A percentile compares a stretch with the other conserved stretches of the same genome.
These are phyloP conservation scores for Mastigias papua DNA, from an alignment of 30 jellyfish, hydroid and myxozoan genomes.

Conservation along the genomic window DNA sequence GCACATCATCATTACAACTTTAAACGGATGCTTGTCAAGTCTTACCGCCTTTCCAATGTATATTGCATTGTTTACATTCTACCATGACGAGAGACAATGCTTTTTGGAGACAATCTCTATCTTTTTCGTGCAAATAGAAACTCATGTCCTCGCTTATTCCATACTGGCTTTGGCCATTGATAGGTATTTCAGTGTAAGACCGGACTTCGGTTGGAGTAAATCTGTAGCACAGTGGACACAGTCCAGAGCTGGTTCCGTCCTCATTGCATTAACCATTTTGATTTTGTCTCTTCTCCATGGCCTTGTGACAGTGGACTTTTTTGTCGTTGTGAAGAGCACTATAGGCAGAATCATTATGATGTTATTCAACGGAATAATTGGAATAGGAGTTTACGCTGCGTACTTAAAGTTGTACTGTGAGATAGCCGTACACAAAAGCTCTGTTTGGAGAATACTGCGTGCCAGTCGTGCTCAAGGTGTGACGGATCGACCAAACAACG, in stretches of 20 bases:
- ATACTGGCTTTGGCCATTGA: conserved; percentile 44
- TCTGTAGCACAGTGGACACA: conserved; percentile 9
- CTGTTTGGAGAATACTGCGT: not conserved
- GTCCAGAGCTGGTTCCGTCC: conserved; percentile 22
- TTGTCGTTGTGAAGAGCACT: not conserved
- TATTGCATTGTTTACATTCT: conserved; percentile 9
- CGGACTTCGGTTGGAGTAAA: not conserved
- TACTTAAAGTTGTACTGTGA: conserved; percentile 40
- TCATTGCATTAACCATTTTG: not conserved
- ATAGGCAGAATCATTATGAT: conserved; percentile 28
- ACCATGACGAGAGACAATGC: conserved; percentile 17
- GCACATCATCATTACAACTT: conserved; percentile 11
- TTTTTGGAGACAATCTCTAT: conserved; percentile 10
- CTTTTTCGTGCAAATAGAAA: conserved; percentile 10
- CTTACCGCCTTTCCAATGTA: conserved; percentile 51
- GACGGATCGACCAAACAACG: not conserved
- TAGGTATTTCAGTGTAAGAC: conserved; percentile 38
- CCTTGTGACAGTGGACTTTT: conserved; percentile 45
- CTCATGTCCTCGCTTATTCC: conserved; percentile 34
- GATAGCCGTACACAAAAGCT: conserved; percentile 17
- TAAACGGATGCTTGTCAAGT: conserved; percentile 22
- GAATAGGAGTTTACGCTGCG: conserved; percentile 25
- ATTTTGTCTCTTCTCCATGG: conserved; percentile 54
- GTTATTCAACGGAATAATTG: conserved; percentile 21
- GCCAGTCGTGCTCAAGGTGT: not conserved